Conservation (phyloP, 2,113 vertebrate species). For the Acrocephalus kingi region DNA sequence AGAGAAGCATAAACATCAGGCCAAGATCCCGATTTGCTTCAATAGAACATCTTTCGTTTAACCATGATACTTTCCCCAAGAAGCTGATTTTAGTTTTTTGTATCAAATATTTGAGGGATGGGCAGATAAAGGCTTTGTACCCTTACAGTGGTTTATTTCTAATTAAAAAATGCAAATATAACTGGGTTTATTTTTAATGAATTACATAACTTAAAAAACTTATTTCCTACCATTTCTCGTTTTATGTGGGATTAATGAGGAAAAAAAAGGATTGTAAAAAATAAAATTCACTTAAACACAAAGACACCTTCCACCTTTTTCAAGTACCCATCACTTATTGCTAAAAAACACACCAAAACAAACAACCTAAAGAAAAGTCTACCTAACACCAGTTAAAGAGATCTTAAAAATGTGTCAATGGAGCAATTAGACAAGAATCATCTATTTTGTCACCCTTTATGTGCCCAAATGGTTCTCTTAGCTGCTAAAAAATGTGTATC, state of each 20-base stretch:
- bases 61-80: background rate
- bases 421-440: background rate
- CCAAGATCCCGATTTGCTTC: background rate
- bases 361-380: background rate
- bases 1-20: background rate
- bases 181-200: background rate
- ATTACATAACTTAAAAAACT: background rate
- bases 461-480: background rate
- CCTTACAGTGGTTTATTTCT: background rate
- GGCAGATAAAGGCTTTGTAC: background rate
- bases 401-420: background rate
- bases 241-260: background rate
- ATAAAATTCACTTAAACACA: background rate
- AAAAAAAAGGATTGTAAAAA: background rate
- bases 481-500: background rate
- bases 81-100: background rate
- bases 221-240: background rate
- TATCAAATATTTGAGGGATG: background rate
- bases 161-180: background rate
- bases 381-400: background rate
- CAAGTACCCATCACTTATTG: background rate
- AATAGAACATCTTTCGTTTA: background rate
- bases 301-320: background rate
- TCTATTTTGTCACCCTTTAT: background rate
- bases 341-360: background rate